Conservation (phyloP, 2,888 invertebrate species). For the Chorisops tibialis region DNA sequence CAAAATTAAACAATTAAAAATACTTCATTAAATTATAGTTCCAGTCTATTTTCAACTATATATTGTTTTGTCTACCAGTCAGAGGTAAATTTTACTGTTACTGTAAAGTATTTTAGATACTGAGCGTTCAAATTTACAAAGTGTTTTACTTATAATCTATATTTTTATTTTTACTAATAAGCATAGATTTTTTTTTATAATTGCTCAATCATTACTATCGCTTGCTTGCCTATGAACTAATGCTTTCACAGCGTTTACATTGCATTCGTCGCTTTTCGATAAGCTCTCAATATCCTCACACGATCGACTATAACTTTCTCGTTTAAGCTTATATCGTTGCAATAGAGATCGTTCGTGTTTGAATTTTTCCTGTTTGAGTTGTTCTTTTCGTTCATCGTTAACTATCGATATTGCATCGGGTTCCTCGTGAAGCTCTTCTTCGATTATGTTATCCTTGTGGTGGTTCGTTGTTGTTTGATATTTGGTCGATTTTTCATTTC, state of each 20-base stretch:
- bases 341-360: slow-evolving; percentile 27
- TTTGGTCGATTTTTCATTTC: slow-evolving; percentile 11
- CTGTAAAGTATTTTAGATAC: no score
- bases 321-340: slow-evolving; percentile 32
- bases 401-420: slow-evolving; percentile 25
- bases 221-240: slow-evolving; percentile 30
- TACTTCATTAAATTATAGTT: neutral
- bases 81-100: neutral
- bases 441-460: slow-evolving; percentile 29
- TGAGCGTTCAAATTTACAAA: neutral
- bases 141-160: neutral
- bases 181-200: neutral
- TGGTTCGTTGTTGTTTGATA: slow-evolving; percentile 4
- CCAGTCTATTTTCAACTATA: slow-evolving; percentile 1
- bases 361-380: slow-evolving; percentile 28
- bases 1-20: no score
- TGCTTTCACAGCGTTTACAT: slow-evolving; percentile 24
- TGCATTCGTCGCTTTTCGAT: slow-evolving; percentile 14
- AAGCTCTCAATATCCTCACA: slow-evolving; percentile 31
- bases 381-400: slow-evolving; percentile 19
- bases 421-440: slow-evolving; percentile 30
- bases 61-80: neutral
- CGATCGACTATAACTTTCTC: slow-evolving; percentile 33
- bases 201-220: slow-evolving; percentile 28
- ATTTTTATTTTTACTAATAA: neutral